These are phyloP conservation scores for Myocastor coypus DNA, from an alignment of 2,113 vertebrate genomes.

Conservation along the genomic window DNA sequence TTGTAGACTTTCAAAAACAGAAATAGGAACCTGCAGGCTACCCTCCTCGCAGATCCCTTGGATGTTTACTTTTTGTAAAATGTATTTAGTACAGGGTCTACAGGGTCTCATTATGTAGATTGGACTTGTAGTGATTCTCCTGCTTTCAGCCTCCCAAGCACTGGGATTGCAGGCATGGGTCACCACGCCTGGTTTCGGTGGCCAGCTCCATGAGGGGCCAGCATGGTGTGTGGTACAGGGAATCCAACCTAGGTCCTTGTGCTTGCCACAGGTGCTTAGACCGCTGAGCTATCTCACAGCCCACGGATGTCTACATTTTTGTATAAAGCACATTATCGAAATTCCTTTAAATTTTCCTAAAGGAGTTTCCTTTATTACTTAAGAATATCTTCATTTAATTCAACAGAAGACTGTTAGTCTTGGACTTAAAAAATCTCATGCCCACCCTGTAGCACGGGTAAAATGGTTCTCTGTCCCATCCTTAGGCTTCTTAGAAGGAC, in stretches of 20 bases:
- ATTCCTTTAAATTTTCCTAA: slow-evolving; percentile 32
- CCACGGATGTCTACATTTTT: slow-evolving; percentile 10
- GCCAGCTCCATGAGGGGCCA: no score
- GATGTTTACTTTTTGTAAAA: neutral
- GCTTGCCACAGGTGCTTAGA: no score
- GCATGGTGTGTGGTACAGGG: no score
- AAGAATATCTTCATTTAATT: neutral
- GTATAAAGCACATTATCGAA: neutral
- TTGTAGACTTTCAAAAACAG: slow-evolving; percentile 19
- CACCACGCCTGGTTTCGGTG: no score
- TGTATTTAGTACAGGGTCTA: no score
- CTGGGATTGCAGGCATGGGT: no score
- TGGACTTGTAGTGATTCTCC: no score
- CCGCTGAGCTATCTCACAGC: no score
- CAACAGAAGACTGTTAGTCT: neutral
- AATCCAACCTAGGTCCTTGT: no score
- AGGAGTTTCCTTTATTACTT: neutral
- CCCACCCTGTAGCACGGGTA: neutral
- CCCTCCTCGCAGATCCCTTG: neutral
- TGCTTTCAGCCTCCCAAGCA: no score
- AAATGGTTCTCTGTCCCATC: neutral
- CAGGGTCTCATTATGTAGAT: no score
- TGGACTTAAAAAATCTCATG: neutral
- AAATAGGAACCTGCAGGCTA: neutral
- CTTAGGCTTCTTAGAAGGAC: neutral